A percentile compares a stretch with the other conserved stretches of the same genome.
Evolutionary conservation across 2,113 vertebrate species (phyloP).

Genomic region (Takifugu flavidus): DNA sequence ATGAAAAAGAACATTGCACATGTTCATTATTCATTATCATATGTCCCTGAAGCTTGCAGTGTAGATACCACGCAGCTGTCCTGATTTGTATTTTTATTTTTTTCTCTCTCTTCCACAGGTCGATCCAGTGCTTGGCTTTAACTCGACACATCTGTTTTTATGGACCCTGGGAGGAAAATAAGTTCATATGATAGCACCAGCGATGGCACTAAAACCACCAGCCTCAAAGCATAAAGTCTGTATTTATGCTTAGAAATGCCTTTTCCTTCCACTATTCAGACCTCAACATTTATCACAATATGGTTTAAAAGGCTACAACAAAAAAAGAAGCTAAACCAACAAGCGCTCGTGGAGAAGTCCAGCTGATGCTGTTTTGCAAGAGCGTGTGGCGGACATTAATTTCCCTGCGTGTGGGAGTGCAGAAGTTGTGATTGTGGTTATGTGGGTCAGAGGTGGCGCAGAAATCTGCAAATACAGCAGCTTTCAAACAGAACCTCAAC

Average conservation of each 20-base stretch:
- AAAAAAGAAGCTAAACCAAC: conserved; percentile 21
- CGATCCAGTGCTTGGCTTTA: conserved; percentile 36
- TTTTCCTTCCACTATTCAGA: conserved; percentile 26
- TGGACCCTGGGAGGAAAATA: conserved; percentile 37
- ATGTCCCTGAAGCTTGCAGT: conserved; percentile 8
- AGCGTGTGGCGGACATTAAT: conserved; percentile 28
- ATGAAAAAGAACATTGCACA: conserved; percentile 20
- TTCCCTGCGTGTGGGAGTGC: conserved; percentile 13
- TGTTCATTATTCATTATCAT: conserved; percentile 10
- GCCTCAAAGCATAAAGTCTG: conserved; percentile 12
- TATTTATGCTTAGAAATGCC: conserved; percentile 7
- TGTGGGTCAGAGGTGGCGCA: conserved; percentile 16
- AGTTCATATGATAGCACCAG: conserved; percentile 33
- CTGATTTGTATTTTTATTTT: neutral
- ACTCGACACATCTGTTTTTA: conserved; percentile 39
- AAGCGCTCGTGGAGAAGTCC: conserved; percentile 17
- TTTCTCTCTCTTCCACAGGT: conserved; percentile 3
- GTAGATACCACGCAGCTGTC: conserved; percentile 12
- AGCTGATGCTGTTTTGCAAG: conserved; percentile 10
- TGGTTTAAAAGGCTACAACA: conserved; percentile 5
- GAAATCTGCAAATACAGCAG: neutral
- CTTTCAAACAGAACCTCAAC: conserved; percentile 2
- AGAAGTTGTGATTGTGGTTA: conserved; percentile 30
- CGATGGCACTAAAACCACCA: conserved; percentile 34
- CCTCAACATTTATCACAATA: conserved; percentile 44